Evolutionary conservation across 2,888 invertebrate genomes (phyloP).

Genomic region (Philereme transversata): DNA sequence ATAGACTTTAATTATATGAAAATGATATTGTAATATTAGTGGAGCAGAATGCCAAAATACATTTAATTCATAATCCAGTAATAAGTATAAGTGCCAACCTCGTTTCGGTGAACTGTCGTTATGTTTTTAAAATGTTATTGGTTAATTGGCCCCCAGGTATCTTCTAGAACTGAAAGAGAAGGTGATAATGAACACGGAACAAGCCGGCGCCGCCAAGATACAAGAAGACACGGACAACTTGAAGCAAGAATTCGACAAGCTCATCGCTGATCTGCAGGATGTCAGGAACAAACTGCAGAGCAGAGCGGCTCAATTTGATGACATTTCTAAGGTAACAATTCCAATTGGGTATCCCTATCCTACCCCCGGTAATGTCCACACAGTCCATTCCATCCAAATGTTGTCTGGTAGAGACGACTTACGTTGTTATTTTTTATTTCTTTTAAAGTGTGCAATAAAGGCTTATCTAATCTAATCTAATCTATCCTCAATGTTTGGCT

Average conservation of each 20-base stretch:
- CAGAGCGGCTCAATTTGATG: conserved; percentile 92
- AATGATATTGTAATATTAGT: too few species aligned
- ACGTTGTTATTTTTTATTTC: too few species aligned
- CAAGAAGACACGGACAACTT: conserved; percentile 95
- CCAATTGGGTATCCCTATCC: too few species aligned
- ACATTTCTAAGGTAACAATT: conserved; percentile 88
- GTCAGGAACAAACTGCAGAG: conserved; percentile 89
- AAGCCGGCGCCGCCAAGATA: conserved; percentile 93
- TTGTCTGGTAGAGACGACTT: too few species aligned
- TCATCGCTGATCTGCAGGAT: conserved; percentile 92
- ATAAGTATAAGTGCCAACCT: too few species aligned
- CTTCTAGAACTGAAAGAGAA: conserved; percentile 95
- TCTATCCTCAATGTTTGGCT: too few species aligned
- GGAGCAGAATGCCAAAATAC: neutral
- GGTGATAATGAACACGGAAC: conserved; percentile 96
- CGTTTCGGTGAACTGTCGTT: neutral
- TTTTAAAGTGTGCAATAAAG: too few species aligned
- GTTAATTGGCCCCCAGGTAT: conserved; percentile 69
- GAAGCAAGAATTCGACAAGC: conserved; percentile 94
- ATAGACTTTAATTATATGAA: too few species aligned
- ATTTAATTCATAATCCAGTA: neutral
- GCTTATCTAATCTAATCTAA: too few species aligned
- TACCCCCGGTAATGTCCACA: too few species aligned
- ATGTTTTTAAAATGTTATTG: too few species aligned
- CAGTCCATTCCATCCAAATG: too few species aligned